phyloP scores from a whole-genome alignment of 1,140 invertebrate genomes.

The Cotesia typhae region DNA sequence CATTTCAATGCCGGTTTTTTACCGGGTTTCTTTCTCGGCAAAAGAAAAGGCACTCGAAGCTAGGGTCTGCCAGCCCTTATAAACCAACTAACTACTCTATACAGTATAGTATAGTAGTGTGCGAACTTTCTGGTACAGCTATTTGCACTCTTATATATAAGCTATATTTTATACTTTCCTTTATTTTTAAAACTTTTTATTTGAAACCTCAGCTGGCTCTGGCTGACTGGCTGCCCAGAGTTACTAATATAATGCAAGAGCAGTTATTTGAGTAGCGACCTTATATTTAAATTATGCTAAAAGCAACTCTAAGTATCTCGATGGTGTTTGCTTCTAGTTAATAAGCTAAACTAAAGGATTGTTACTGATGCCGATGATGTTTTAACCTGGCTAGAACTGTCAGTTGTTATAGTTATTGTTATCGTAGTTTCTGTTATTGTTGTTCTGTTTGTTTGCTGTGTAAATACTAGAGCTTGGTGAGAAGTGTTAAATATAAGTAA shows the following conservation, averaged over 20 bases:
- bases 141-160: slow-evolving; percentile 50
- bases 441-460: not conserved
- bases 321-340: slow-evolving; percentile 10
- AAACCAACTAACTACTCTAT: slow-evolving; percentile 2
- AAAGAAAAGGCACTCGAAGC: too few relatives aligned
- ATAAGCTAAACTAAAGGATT: too few relatives aligned
- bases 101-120: too few relatives aligned
- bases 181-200: slow-evolving; percentile 6
- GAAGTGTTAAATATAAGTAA: not conserved
- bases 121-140: not conserved
- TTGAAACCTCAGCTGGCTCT: slow-evolving; percentile 23
- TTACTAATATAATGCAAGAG: not conserved
- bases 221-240: not conserved
- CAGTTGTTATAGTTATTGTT: too few relatives aligned
- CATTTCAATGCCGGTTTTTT: too few relatives aligned
- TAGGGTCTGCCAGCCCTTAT: too few relatives aligned
- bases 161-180: slow-evolving; percentile 45
- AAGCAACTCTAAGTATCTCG: slow-evolving; percentile 52
- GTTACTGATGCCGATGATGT: too few relatives aligned
- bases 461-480: not conserved
- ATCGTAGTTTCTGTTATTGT: too few relatives aligned
- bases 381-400: too few relatives aligned
- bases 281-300: slow-evolving; percentile 53
- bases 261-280: slow-evolving; percentile 22
- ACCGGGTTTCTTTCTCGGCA: too few relatives aligned